Conservation (phyloP, 2,888 invertebrate species). For the Teleiodes luculella region DNA sequence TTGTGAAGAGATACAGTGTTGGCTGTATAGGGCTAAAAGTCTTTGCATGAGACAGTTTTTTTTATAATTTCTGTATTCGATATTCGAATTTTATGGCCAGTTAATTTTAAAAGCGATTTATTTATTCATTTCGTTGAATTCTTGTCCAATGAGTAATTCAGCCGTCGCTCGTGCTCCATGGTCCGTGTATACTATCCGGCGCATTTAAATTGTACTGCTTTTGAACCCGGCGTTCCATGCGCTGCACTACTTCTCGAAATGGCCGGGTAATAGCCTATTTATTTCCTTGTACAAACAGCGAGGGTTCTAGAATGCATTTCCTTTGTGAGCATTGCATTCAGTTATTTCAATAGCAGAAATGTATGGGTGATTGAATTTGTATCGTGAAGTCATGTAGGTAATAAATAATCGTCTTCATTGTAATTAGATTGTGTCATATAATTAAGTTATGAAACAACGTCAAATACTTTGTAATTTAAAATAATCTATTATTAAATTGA, state of each 20-base stretch:
- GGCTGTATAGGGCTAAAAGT: too few relatives aligned
- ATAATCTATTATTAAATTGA: too few relatives aligned
- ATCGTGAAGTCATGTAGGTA: too few relatives aligned
- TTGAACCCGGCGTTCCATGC: constrained; percentile 1
- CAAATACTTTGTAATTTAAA: too few relatives aligned
- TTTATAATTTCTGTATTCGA: too few relatives aligned
- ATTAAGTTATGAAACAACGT: too few relatives aligned
- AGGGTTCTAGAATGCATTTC: background rate
- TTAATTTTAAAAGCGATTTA: background rate
- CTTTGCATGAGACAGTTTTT: too few relatives aligned
- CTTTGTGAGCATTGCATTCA: background rate
- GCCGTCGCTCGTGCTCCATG: background rate
- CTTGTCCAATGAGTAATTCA: constrained; percentile 1
- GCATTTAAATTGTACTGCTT: constrained; percentile 6
- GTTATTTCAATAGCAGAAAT: background rate
- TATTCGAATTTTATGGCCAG: background rate
- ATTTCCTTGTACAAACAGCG: background rate
- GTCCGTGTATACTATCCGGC: background rate
- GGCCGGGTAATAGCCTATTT: constrained; percentile 3
- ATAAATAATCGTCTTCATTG: too few relatives aligned
- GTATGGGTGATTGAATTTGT: too few relatives aligned
- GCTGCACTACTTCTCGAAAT: constrained; percentile 2
- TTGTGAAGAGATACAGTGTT: too few relatives aligned
- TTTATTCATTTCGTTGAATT: constrained; percentile 1
- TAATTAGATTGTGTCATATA: too few relatives aligned